Evolutionary conservation across 2,888 invertebrate species (phyloP), one percentile per base, ranked within the genome.

Genomic region (Steinernema hermaphroditum): DNA sequence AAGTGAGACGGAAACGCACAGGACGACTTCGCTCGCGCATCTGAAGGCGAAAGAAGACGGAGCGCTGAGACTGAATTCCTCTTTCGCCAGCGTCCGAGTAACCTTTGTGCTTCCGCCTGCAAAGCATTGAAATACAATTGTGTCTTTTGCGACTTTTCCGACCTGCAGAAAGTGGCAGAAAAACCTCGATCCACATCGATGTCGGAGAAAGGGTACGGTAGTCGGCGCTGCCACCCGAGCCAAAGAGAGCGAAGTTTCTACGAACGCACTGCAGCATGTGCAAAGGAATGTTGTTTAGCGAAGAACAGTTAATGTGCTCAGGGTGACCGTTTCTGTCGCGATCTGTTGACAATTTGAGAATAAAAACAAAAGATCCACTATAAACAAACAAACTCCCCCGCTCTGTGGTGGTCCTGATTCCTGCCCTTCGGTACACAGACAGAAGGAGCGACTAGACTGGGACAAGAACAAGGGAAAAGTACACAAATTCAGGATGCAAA

Each of bases 301-400:
- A 37, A 6, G 46, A 46, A 46, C 46, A n/a, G 9, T 46, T 46
- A 46, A 46, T 46, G 46, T 19, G 46, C 22, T 46, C 9, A 16
- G 22, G 46, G n/a, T 46, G 46, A 16, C 46, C 43, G 43, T 41
- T 16, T 8, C 46, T 46, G 46, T n/a, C 54, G 24, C 54, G 22
- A 6, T 49, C 19, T 49, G 49, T 49, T 49, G 9, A 49, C 49
- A 49, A n/a, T 8, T 24, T 24, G 46, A 22, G 54, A 9, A 54
- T 27, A 54, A 54, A 54, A 54, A 27, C 54, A 54, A 54, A 54
- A 24, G 6, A 2, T 54, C 54, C 12, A 6, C 54, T 8, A 54
- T 24, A 54, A 54, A 27, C 54, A 54, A 54, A 54, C 54, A 54
- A 27, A 54, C 54, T 54, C 54, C 54, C 19, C 54, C 54, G 54